A percentile compares a stretch with the other conserved stretches of the same genome.
Evolutionary conservation across 1,140 invertebrate species (phyloP).

Genomic region (Manduca sexta): DNA sequence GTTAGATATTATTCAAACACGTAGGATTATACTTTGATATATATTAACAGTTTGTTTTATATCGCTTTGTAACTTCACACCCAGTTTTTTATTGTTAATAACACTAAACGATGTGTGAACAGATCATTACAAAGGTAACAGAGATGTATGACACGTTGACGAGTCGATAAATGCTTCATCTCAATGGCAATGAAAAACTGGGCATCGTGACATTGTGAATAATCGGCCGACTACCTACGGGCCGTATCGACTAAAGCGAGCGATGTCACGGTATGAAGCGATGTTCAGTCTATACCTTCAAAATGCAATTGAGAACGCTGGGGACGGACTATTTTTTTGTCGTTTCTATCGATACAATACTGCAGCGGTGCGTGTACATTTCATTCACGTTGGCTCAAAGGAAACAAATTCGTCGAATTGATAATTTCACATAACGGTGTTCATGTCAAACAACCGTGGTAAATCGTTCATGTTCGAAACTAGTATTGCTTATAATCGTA

Average conservation of each 20-base stretch:
- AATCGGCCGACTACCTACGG: not conserved
- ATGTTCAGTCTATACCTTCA: conserved; percentile 34
- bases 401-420: too few species aligned
- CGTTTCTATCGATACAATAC: not conserved
- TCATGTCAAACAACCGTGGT: not conserved
- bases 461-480: not conserved
- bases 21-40: too few species aligned
- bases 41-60: too few species aligned
- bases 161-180: too few species aligned
- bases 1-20: conserved; percentile 17
- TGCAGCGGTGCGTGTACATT: too few species aligned
- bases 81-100: too few species aligned
- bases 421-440: not conserved
- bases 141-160: too few species aligned
- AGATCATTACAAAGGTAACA: too few species aligned
- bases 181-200: too few species aligned
- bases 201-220: not conserved
- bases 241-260: not conserved
- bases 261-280: conserved; percentile 7
- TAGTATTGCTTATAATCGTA: conserved; percentile 3
- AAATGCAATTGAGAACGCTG: conserved; percentile 27
- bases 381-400: too few species aligned
- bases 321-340: conserved; percentile 40
- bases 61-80: too few species aligned
- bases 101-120: too few species aligned